Percentiles rank a stretch among this genome's conserved stretches.
phyloP scores from a whole-genome alignment of 2,113 vertebrate species.

The Plotosus lineatus region DNA sequence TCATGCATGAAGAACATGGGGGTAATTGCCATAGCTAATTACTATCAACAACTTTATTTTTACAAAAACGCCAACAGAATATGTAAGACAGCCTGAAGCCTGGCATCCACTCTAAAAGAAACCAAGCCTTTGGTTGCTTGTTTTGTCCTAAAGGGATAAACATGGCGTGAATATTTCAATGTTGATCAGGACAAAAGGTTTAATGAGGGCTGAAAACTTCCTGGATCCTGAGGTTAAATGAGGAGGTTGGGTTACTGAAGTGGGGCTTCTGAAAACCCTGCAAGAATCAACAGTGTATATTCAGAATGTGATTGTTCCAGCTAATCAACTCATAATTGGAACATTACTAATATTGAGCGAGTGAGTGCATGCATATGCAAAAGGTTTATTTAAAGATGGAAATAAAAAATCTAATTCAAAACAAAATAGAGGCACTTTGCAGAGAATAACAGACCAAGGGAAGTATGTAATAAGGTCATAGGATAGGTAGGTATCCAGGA shows the following conservation, averaged over 20 bases:
- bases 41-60: conserved; percentile 53
- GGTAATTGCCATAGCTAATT: conserved; percentile 50
- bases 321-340: background rate
- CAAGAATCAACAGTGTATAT: background rate
- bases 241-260: too few relatives aligned
- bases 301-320: background rate
- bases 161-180: conserved; percentile 21
- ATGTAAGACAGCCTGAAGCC: conserved; percentile 13
- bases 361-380: background rate
- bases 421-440: background rate
- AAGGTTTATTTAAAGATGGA: too few relatives aligned
- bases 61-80: background rate
- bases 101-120: conserved; percentile 7
- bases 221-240: background rate
- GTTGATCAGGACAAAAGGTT: conserved; percentile 42
- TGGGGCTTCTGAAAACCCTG: background rate
- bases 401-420: background rate
- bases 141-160: conserved; percentile 43
- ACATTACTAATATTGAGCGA: background rate
- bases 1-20: conserved; percentile 38
- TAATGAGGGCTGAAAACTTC: conserved; percentile 13
- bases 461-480: too few relatives aligned
- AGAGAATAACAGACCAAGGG: too few relatives aligned
- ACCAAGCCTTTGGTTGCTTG: conserved; percentile 1
- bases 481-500: too few relatives aligned